A percentile compares a stretch with the other conserved stretches of the same genome.
These are phyloP conservation scores for Diadophis punctatus DNA, from an alignment of 2,113 vertebrate genomes.

Conservation along the genomic window DNA sequence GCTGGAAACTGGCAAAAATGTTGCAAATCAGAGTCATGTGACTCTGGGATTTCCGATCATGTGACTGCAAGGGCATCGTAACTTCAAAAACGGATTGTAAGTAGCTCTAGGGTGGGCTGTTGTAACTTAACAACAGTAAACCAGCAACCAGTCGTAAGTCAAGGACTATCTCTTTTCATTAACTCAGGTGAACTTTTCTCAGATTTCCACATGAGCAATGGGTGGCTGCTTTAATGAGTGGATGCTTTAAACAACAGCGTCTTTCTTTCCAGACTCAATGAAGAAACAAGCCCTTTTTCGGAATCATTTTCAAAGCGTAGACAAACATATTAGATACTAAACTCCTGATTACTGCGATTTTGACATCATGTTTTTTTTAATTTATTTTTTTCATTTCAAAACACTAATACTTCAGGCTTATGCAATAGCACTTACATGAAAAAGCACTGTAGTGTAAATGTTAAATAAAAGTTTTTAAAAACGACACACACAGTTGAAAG, in stretches of 20 bases:
- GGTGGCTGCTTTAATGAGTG: neutral
- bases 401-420: neutral
- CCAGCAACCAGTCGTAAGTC: neutral
- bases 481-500: neutral
- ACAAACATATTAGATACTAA: neutral
- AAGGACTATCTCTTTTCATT: neutral
- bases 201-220: neutral
- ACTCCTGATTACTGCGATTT: neutral
- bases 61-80: neutral
- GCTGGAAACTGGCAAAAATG: neutral
- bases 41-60: neutral
- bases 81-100: neutral
- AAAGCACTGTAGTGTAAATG: neutral
- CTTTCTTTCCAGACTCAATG: neutral
- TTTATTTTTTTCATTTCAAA: neutral
- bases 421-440: neutral
- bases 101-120: neutral
- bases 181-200: neutral
- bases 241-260: neutral
- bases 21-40: neutral
- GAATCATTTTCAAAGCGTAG: neutral
- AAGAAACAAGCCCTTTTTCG: neutral
- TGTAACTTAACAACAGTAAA: neutral
- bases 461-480: neutral
- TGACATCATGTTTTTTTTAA: neutral